A percentile compares a stretch with the other conserved stretches of the same genome.
These are phyloP conservation scores for Aleiodes sp. DNA, from an alignment of 1,140 invertebrate genomes.

Conservation along the genomic window DNA sequence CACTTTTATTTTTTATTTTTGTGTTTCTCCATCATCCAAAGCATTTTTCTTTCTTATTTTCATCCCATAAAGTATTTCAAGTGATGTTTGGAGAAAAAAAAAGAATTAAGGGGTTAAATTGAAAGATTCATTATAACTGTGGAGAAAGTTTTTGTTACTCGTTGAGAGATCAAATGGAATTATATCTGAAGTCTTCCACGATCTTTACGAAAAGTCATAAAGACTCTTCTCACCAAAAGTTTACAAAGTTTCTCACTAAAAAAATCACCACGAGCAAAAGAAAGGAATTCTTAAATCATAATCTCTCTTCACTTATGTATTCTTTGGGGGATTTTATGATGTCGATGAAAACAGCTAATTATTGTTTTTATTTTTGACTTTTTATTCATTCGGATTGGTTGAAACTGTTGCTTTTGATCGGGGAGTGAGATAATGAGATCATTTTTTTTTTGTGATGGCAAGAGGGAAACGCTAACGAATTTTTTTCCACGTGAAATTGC, in stretches of 20 bases:
- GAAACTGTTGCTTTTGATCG: no score
- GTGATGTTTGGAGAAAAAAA: no score
- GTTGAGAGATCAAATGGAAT: conserved; percentile 2
- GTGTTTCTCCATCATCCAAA: neutral
- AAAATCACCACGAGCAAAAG: neutral
- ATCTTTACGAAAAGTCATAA: neutral
- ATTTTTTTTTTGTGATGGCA: no score
- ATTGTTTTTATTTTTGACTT: no score
- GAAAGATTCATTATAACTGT: conserved; percentile 4
- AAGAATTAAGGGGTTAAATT: conserved; percentile 1
- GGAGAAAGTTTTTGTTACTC: neutral
- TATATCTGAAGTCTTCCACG: neutral
- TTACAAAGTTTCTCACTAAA: neutral
- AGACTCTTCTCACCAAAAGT: neutral
- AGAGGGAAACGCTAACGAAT: no score
- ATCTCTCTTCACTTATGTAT: neutral
- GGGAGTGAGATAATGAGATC: no score
- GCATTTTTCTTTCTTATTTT: neutral
- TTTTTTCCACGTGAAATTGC: no score
- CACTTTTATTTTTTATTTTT: neutral
- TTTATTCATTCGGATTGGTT: no score
- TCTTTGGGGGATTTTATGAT: neutral
- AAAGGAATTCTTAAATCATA: no score
- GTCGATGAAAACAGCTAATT: no score
- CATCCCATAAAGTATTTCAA: no score